These are phyloP conservation scores for Accipiter superciliosus DNA, from an alignment of 2,797 vertebrate species.

Conservation along the genomic window DNA sequence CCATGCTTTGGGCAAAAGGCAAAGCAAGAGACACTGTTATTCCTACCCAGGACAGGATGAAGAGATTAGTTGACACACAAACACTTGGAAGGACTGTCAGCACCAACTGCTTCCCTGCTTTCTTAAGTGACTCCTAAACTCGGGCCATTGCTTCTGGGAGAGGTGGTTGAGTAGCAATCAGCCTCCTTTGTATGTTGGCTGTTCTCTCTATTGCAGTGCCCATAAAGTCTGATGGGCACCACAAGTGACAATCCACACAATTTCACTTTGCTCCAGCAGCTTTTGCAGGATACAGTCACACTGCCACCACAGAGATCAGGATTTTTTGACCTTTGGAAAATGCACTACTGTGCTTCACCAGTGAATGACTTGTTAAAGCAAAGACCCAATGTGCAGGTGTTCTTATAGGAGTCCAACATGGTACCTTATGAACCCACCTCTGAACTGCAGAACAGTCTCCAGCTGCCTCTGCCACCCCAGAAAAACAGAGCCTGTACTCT, in stretches of 20 bases:
- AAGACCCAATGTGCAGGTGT: neutral
- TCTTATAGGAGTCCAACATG: rapidly evolving
- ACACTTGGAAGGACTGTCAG: neutral
- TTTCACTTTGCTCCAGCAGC: neutral
- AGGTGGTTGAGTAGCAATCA: rapidly evolving
- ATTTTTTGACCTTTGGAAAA: neutral
- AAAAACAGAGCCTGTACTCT: neutral
- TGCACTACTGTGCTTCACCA: neutral
- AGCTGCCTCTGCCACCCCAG: neutral
- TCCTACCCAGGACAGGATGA: neutral
- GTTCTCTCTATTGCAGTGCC: neutral
- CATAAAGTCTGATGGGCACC: neutral
- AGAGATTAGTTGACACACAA: neutral
- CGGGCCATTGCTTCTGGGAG: neutral
- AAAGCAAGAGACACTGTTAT: neutral
- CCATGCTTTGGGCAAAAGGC: neutral
- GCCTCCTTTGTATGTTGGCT: neutral
- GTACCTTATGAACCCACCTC: neutral
- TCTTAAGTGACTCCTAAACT: neutral
- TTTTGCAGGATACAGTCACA: neutral
- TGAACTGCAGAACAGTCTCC: neutral
- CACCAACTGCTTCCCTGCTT: neutral
- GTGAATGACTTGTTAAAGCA: neutral
- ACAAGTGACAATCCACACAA: neutral
- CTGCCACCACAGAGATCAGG: neutral